Conservation (phyloP, 1,140 invertebrate genomes). For the Euglossa dilemma region DNA sequence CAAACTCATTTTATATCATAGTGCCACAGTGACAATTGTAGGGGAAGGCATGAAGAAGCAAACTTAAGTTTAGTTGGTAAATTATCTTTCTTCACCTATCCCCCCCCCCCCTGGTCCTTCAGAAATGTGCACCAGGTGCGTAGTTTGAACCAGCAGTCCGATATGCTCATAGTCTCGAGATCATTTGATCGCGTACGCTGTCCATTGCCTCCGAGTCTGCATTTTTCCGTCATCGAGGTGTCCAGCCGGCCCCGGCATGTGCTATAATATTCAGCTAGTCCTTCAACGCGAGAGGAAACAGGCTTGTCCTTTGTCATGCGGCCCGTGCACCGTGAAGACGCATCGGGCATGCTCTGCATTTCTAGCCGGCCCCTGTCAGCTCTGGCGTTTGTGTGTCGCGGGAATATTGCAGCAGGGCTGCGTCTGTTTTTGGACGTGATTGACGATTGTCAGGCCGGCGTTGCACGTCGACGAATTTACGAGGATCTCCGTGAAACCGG, state of each 20-base stretch:
- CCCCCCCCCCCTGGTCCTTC: no score
- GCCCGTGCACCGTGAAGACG: constrained; percentile 63
- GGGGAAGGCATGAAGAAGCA: no score
- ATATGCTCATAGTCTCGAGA: no score
- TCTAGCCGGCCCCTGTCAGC: constrained; percentile 55
- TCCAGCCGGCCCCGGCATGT: no score
- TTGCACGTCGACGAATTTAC: constrained; percentile 60
- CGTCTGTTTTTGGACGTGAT: constrained; percentile 69
- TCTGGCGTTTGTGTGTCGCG: constrained; percentile 42
- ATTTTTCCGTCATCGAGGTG: not conserved
- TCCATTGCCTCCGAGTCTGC: no score
- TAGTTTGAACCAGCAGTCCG: no score
- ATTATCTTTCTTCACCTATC: no score
- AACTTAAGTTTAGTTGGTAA: no score
- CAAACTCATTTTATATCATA: no score
- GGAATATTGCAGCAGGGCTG: constrained; percentile 53
- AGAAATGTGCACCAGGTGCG: no score
- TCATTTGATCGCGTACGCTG: no score
- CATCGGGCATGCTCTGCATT: constrained; percentile 65
- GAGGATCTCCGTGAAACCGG: not conserved
- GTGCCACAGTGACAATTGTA: no score
- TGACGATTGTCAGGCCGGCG: constrained; percentile 63
- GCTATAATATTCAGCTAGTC: constrained; percentile 44
- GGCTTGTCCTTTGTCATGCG: constrained; percentile 61
- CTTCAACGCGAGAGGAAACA: constrained; percentile 26